A percentile compares a stretch with the other conserved stretches of the same genome.
Conservation (phyloP, 2,888 invertebrate genomes). For the Chydorus sphaericus region DNA sequence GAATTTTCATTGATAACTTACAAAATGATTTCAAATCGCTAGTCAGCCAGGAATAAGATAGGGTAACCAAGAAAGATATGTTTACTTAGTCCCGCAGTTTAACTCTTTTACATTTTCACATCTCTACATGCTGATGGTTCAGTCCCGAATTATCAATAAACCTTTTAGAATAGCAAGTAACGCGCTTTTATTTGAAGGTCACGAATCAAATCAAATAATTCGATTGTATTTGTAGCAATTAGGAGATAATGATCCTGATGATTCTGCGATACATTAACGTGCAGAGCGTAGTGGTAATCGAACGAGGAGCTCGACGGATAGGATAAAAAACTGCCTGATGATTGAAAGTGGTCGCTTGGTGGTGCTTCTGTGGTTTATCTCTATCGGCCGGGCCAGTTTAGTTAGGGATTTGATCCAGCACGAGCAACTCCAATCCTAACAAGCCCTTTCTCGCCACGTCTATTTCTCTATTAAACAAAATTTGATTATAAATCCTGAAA, state of each 20-base stretch:
- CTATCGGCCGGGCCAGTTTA: conserved; percentile 71
- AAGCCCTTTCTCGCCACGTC: conserved; percentile 26
- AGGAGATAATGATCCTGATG: neutral
- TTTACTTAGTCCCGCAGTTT: no score
- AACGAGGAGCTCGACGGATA: conserved; percentile 1
- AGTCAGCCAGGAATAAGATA: no score
- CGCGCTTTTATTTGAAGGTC: no score
- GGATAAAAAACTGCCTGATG: neutral
- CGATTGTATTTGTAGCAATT: neutral
- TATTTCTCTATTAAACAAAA: conserved; percentile 10
- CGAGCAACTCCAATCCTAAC: conserved; percentile 72
- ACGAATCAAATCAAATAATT: no score
- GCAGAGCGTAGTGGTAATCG: neutral
- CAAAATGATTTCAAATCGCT: no score
- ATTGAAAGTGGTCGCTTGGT: neutral
- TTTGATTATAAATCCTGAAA: neutral
- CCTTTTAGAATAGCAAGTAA: no score
- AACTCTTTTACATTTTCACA: no score
- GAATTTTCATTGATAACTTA: no score
- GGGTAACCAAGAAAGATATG: no score
- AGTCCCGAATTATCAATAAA: no score
- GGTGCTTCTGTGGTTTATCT: conserved; percentile 10
- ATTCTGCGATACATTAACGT: neutral
- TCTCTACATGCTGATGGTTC: no score
- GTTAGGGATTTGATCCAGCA: conserved; percentile 84